Conservation (phyloP, 1,140 invertebrate genomes). For the Bombus waltoni region DNA sequence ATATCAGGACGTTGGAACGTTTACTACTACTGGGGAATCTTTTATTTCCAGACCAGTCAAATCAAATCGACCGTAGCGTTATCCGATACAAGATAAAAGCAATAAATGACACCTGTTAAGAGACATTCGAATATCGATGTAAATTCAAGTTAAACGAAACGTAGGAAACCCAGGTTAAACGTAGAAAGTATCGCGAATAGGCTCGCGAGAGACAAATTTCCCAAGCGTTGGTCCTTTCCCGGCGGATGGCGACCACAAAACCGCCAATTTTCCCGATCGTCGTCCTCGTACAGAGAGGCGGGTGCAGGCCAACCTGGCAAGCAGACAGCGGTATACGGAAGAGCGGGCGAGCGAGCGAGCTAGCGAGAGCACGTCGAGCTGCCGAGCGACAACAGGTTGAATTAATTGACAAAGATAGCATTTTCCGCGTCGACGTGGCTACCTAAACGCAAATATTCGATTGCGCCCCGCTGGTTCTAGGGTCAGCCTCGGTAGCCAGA, state of each 20-base stretch:
- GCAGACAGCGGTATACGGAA: background rate
- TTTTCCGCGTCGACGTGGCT: conserved; percentile 79
- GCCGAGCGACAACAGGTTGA: conserved; percentile 78
- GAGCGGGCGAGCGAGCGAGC: background rate
- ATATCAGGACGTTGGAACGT: no score
- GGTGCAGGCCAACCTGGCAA: background rate
- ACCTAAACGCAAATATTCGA: conserved; percentile 80
- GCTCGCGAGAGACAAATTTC: conserved; percentile 32
- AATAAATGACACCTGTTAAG: no score
- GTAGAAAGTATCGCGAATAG: background rate
- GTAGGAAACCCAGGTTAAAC: background rate
- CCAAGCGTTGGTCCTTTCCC: conserved; percentile 26
- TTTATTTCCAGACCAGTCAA: no score
- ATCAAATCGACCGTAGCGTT: no score
- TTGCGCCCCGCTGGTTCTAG: conserved; percentile 66
- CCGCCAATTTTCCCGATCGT: conserved; percentile 71
- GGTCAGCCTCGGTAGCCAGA: conserved; percentile 60
- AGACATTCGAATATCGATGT: background rate
- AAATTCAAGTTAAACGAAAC: background rate
- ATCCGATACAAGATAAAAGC: no score
- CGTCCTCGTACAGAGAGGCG: background rate
- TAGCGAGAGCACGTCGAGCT: conserved; percentile 26
- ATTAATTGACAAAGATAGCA: conserved; percentile 82
- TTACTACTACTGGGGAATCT: no score
- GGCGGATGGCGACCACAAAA: conserved; percentile 52